Evolutionary conservation across 2,888 invertebrate genomes (phyloP).

Genomic region (Archaeoteleia sp.): DNA sequence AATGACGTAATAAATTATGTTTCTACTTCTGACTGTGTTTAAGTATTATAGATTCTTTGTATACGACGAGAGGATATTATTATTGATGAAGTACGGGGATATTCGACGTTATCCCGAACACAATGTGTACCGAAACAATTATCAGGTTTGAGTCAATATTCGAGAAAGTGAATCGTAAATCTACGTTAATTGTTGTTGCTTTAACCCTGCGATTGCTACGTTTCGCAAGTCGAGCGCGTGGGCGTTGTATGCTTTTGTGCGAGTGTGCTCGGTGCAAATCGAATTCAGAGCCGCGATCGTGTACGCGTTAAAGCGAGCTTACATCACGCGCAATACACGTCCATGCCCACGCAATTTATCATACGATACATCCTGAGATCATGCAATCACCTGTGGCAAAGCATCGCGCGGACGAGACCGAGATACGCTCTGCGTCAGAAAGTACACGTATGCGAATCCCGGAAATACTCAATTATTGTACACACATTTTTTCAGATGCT

Average conservation of each 20-base stretch:
- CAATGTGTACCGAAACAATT: no score
- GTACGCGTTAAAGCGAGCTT: conserved; percentile 45
- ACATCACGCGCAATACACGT: conserved; percentile 49
- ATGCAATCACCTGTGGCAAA: conserved; percentile 47
- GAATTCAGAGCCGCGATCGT: conserved; percentile 44
- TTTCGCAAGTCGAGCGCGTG: conserved; percentile 52
- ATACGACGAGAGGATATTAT: no score
- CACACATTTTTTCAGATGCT: no score
- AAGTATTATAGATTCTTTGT: no score
- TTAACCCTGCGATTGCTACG: no score
- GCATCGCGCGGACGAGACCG: conserved; percentile 21
- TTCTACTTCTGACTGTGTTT: no score
- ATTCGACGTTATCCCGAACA: no score
- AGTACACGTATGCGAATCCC: conserved; percentile 2
- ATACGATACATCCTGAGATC: conserved; percentile 58
- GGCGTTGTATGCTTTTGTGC: conserved; percentile 37
- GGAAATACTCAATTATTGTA: conserved; percentile 6
- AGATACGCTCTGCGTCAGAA: conserved; percentile 13
- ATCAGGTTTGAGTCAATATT: no score
- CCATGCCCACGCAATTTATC: conserved; percentile 61
- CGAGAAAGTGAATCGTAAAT: no score
- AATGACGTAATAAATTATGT: no score
- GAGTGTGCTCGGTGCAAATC: conserved; percentile 36
- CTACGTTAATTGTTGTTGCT: no score
- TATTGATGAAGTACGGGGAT: no score